Percentiles rank a stretch among this genome's conserved stretches.
Conservation (phyloP, 2,888 invertebrate genomes). For the Candidula unifasciata region DNA sequence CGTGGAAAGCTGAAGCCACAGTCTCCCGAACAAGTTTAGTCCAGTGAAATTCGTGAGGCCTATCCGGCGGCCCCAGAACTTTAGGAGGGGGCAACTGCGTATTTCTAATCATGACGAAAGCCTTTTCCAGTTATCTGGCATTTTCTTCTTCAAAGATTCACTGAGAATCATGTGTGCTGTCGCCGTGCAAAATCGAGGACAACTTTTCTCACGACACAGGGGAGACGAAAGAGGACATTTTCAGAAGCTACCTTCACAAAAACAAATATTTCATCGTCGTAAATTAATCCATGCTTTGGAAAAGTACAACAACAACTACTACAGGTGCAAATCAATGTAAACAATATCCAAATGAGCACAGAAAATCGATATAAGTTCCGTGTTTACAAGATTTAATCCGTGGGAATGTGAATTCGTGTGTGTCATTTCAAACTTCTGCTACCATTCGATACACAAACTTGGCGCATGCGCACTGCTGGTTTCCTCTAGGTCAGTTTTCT, state of each 20-base stretch:
- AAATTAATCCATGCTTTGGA: not conserved
- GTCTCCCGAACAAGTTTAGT: conserved; percentile 78
- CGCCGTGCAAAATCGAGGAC: conserved; percentile 19
- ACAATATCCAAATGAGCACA: conserved; percentile 22
- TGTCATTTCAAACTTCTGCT: conserved; percentile 57
- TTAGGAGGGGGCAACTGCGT: conserved; percentile 59
- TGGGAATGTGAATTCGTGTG: conserved; percentile 55
- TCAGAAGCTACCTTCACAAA: conserved; percentile 16
- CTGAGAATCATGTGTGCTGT: not conserved
- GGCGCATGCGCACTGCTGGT: conserved; percentile 55
- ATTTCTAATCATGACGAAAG: conserved; percentile 59
- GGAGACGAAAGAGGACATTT: conserved; percentile 5
- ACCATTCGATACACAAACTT: conserved; percentile 57
- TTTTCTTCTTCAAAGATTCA: conserved; percentile 15
- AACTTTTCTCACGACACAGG: conserved; percentile 42
- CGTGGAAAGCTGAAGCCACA: conserved; percentile 77
- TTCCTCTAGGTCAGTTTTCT: conserved; percentile 12
- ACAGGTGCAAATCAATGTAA: conserved; percentile 31
- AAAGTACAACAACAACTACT: conserved; percentile 39
- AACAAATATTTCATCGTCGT: not conserved
- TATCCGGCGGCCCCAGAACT: conserved; percentile 55
- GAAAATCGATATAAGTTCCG: conserved; percentile 47
- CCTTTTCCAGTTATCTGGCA: conserved; percentile 40
- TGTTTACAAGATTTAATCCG: conserved; percentile 52
- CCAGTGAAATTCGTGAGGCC: conserved; percentile 76